Base-by-base conservation (phyloP, 2,888 invertebrate genomes). In the Gerris lacustris region DNA sequence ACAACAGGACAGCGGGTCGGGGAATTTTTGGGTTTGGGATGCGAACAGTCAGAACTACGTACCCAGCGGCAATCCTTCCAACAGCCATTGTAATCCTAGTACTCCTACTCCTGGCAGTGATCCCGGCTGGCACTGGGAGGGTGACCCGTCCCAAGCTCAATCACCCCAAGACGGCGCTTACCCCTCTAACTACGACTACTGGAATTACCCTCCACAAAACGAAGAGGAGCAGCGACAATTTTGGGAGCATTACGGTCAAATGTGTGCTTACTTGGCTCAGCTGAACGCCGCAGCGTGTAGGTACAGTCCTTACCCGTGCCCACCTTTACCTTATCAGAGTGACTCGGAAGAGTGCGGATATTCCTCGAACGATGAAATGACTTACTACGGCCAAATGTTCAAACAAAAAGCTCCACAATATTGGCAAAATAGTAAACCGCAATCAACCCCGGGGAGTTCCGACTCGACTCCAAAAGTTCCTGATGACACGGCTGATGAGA, bases 301-400 rank as follows among this genome's bases (percentile, higher is more conserved):
- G 45, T 77, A 76, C 70, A 71, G 75, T 67, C 76, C 77, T 67
- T 76, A 75, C 69, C 76, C 75, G 76, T 77, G 78, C 75, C 78
- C 77, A 70, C 78, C 71, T 6, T 70, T 68, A 15, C 76, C 77
- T 71, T 76, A 75, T 75, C 78, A 68, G 74, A 71, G 77, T 77
- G 75, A 80, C 66, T 73, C 73, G 18, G 75, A 76, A 68, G 80
- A 79, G 67, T 74, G 75, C 66, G 81, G 81, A n/a, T 82, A 82
- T 74, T 81, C 81, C 6, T 81, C 82, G 5, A 80, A 78, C 47
- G 82, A 82, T 72, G 83, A 83, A 77, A 81, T 81, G 80, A 77
- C 79, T 9, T 79, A 78, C 70, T 78, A 78, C 45, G 70, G 75
- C 15, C 69, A 74, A 64, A 70, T 75, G 71, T 73, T 72, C 45